phyloP scores from a whole-genome alignment of 2,113 vertebrate species.

The Apaloderma vittatum region DNA sequence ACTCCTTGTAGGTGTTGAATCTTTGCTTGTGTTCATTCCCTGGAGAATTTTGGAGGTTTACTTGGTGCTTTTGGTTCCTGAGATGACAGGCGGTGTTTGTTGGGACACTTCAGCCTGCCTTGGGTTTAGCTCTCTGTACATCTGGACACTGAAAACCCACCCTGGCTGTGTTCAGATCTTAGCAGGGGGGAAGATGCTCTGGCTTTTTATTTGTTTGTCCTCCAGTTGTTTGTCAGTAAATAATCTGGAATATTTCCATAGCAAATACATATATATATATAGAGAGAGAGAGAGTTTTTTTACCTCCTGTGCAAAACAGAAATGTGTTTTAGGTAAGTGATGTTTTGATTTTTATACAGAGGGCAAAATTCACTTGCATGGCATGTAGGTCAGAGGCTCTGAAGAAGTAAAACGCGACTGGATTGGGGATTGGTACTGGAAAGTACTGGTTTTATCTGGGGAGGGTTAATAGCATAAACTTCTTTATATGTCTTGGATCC shows the following conservation, averaged over 20 bases:
- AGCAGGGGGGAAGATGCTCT: not conserved
- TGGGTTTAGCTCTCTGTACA: not conserved
- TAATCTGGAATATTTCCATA: not conserved
- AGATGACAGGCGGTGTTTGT: accelerated
- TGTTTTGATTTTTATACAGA: not conserved
- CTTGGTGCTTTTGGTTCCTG: not conserved
- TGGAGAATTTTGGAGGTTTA: not conserved
- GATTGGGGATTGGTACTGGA: not conserved
- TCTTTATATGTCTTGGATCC: not conserved
- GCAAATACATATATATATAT: too few relatives aligned
- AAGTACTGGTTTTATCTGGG: not conserved
- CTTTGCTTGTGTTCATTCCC: not conserved
- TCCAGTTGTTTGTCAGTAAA: not conserved
- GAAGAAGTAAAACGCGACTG: not conserved
- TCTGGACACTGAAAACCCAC: not conserved
- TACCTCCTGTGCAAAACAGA: not conserved
- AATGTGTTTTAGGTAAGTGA: not conserved
- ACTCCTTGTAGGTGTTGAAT: not conserved
- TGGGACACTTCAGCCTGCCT: too few relatives aligned
- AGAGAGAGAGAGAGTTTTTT: too few relatives aligned
- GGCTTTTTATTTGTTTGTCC: not conserved
- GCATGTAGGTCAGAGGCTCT: not conserved
- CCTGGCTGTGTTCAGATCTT: not conserved
- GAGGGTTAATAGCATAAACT: not conserved
- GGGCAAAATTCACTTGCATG: accelerated